Conservation (phyloP, 2,113 vertebrate species). For the Perca schrenkii region DNA sequence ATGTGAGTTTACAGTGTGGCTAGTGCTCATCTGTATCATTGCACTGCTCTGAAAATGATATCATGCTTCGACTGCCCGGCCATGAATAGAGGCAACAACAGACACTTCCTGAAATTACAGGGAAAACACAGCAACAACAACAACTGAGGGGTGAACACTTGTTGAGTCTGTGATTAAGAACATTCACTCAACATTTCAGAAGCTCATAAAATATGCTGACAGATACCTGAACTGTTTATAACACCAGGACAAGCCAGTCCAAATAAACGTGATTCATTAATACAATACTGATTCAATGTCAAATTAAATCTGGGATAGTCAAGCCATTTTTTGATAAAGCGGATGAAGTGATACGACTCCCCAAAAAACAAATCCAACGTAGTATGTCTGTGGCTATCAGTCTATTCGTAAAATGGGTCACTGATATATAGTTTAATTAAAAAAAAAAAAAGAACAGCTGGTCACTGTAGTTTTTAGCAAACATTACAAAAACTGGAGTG, state of each 20-base stretch:
- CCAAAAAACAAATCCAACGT: background rate
- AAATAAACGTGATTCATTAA: background rate
- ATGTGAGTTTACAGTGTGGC: constrained; percentile 47
- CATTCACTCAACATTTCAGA: background rate
- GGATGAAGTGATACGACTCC: background rate
- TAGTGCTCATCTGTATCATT: constrained; percentile 42
- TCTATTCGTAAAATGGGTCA: background rate
- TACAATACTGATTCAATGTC: background rate
- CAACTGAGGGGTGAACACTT: background rate
- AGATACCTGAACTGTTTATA: background rate
- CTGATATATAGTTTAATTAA: background rate
- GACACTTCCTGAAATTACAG: constrained; percentile 31
- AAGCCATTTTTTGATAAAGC: background rate
- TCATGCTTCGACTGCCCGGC: constrained; percentile 37
- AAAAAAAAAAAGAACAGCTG: background rate
- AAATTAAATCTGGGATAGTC: background rate
- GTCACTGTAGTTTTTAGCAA: background rate
- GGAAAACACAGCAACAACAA: background rate
- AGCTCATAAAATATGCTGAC: background rate
- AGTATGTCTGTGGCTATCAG: background rate
- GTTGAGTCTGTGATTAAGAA: background rate
- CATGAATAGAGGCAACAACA: constrained; percentile 56
- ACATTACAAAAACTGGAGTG: background rate
- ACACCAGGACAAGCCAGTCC: background rate
- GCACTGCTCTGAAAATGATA: constrained; percentile 43